Percentiles rank a stretch among this genome's conserved stretches.
These are phyloP conservation scores for Subacronicta megacephala DNA, from an alignment of 2,888 invertebrate genomes.

Conservation along the genomic window DNA sequence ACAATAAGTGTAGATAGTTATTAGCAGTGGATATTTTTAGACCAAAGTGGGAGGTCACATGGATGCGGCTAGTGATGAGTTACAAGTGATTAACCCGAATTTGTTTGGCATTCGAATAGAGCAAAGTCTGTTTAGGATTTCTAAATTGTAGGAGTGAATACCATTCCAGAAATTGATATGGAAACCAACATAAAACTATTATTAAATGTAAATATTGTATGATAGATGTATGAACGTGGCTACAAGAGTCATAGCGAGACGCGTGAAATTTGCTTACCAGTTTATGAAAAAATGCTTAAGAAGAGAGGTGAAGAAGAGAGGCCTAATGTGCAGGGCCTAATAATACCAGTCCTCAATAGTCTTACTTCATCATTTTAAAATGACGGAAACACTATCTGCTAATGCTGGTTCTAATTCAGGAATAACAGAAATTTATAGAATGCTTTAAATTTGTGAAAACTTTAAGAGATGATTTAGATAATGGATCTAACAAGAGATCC, in stretches of 20 bases:
- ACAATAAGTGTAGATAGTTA: slow-evolving; percentile 59
- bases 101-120: slow-evolving; percentile 44
- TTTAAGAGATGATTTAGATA: slow-evolving; percentile 14
- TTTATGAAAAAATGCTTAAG: too few species aligned
- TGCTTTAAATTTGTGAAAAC: slow-evolving; percentile 1
- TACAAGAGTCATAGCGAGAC: too few species aligned
- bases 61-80: slow-evolving; percentile 51
- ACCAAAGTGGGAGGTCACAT: slow-evolving; percentile 65
- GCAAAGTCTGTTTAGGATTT: slow-evolving; percentile 15
- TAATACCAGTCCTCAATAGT: background rate
- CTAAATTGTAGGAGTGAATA: slow-evolving; percentile 12
- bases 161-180: slow-evolving; percentile 12
- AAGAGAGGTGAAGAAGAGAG: too few species aligned
- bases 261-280: too few species aligned
- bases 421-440: slow-evolving; percentile 17
- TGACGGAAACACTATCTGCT: slow-evolving; percentile 22
- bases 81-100: slow-evolving; percentile 71
- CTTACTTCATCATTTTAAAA: slow-evolving; percentile 6
- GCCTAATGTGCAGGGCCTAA: background rate
- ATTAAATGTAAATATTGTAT: too few species aligned
- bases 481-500: slow-evolving; percentile 27
- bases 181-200: slow-evolving; percentile 1
- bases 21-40: slow-evolving; percentile 64
- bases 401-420: slow-evolving; percentile 23
- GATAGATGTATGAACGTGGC: too few species aligned